A percentile compares a stretch with the other conserved stretches of the same genome.
These are phyloP conservation scores for Azorinus chamasolen DNA, from an alignment of 2,888 invertebrate genomes.

Conservation along the genomic window DNA sequence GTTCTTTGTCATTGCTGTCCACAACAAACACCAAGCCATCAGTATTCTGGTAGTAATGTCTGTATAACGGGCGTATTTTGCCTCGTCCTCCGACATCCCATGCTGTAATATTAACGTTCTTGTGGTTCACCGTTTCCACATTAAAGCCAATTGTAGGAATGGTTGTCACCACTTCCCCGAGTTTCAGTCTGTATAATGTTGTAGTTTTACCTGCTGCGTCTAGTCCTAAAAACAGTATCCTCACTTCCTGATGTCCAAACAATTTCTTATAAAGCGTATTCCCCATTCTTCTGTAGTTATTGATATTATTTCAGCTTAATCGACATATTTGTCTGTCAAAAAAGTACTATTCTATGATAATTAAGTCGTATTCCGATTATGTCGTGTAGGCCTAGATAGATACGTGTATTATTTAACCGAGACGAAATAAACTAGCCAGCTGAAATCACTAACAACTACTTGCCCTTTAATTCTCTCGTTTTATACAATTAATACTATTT, in stretches of 20 bases:
- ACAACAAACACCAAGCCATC: conserved; percentile 73
- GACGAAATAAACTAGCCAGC: too few relatives aligned
- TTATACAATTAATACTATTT: too few relatives aligned
- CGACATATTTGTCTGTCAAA: too few relatives aligned
- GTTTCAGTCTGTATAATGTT: conserved; percentile 66
- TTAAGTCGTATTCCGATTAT: too few relatives aligned
- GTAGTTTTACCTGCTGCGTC: conserved; percentile 77
- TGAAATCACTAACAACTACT: too few relatives aligned
- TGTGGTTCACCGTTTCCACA: conserved; percentile 66
- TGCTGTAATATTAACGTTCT: conserved; percentile 54
- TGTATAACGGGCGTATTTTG: conserved; percentile 65
- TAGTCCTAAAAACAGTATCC: conserved; percentile 64
- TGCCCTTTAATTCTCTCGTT: too few relatives aligned
- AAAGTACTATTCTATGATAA: too few relatives aligned
- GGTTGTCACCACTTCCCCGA: conserved; percentile 71
- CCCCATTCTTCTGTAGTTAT: conserved; percentile 2
- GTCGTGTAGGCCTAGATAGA: too few relatives aligned
- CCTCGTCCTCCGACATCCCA: conserved; percentile 75
- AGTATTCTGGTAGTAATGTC: conserved; percentile 69
- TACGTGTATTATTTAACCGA: too few relatives aligned
- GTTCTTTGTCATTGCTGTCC: conserved; percentile 73
- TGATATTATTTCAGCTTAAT: too few relatives aligned
- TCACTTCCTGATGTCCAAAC: conserved; percentile 24
- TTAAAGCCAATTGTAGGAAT: conserved; percentile 78
- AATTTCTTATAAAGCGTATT: conserved; percentile 8